Evolutionary conservation across 2,888 invertebrate genomes (phyloP), one percentile per base, ranked within the genome.

Genomic region (Cecidostiba fungosa): DNA sequence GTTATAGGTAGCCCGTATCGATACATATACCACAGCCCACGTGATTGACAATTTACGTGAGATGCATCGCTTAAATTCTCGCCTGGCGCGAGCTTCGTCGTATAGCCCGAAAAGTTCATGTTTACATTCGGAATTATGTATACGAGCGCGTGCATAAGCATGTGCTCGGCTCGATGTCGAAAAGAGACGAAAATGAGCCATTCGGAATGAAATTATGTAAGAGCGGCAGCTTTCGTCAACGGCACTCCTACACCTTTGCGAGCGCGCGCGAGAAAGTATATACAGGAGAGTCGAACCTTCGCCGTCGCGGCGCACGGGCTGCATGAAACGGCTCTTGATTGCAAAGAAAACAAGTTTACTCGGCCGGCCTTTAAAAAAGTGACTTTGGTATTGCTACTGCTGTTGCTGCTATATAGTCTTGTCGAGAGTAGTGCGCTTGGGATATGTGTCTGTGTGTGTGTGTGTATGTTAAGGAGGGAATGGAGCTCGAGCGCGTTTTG

Each of bases 161-260:
- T 43, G 12, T 10, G 70, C 23, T 19, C 23, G 23, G 79, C 29
- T n/a, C 32, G 72, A 72, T 54, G 80, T 47, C 62, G 85, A 82
- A 77, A 73, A 77, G 82, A 54, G 69, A 79, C 47, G 82, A 77
- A 77, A 84, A 77, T 36, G 86, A 79, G 83, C 36, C 47, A 50
- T 54, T 69, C 62, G 74, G 50, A 82, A 82, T 70, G 80, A 29
- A 36, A 62, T 73, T 69, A 82, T 59, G 76, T 43, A 83, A 82
- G 36, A 19, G 47, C 80, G 36, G 82, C 69, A 78, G 85, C 82
- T 86, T 84, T 85, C 86, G 84, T 85, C 85, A 82, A 84, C 86
- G 86, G 84, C 86, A 79, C 82, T 82, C 86, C 86, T 82, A 86
- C 87, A 82, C 85, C 69, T 82, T 29, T 77, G 77, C 47, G 73